Conservation (phyloP, 2,888 invertebrate genomes). For the Papilio elwesi region DNA sequence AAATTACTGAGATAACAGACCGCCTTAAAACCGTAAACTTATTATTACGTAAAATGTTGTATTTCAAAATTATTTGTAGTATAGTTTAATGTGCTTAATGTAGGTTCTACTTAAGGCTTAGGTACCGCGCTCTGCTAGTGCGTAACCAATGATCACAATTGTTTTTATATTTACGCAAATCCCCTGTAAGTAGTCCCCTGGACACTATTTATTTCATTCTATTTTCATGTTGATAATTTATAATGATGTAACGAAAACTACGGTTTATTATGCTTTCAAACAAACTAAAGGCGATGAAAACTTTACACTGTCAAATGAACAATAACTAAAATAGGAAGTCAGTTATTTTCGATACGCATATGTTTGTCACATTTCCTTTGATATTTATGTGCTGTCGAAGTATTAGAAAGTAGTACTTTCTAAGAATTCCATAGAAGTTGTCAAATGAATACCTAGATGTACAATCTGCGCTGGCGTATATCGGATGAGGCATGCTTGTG, state of each 20-base stretch:
- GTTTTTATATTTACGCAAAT: too few species aligned
- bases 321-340: conserved; percentile 3
- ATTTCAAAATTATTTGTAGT: too few species aligned
- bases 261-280: background rate
- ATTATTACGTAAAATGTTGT: too few species aligned
- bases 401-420: conserved; percentile 72
- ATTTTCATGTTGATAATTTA: too few species aligned
- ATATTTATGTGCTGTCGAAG: conserved; percentile 44
- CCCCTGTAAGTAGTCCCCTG: too few species aligned
- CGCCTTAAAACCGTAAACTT: background rate
- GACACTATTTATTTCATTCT: too few species aligned
- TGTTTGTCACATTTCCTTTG: conserved; percentile 27
- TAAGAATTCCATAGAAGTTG: conserved; percentile 58
- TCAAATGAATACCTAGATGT: conserved; percentile 63
- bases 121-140: too few species aligned
- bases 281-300: background rate
- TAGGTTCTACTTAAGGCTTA: too few species aligned
- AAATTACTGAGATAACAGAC: background rate
- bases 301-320: background rate
- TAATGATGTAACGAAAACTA: too few species aligned
- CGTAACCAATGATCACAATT: too few species aligned
- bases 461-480: conserved; percentile 59
- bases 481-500: conserved; percentile 67
- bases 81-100: too few species aligned
- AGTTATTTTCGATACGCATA: conserved; percentile 31